Evolutionary conservation across 2,113 vertebrate genomes (phyloP).

Genomic region (Heptranchias perlo): DNA sequence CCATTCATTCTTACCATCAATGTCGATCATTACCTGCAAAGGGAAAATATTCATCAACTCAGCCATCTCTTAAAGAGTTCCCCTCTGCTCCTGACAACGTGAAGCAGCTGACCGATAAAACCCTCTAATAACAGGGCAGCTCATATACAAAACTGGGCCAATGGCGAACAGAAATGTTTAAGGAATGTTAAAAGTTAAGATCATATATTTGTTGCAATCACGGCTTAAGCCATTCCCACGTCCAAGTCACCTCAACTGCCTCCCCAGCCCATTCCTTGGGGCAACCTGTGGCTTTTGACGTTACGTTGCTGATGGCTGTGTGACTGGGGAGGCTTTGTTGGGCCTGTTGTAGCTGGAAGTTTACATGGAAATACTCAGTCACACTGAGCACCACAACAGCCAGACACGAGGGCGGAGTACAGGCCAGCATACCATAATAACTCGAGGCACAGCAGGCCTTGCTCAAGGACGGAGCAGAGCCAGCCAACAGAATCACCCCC

Average conservation of each 20-base stretch:
- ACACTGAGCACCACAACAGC: not conserved
- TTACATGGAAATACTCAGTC: not conserved
- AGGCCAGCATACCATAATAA: not conserved
- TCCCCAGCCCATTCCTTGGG: not conserved
- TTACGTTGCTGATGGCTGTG: too few species aligned
- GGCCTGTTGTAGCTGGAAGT: too few species aligned
- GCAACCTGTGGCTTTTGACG: not conserved
- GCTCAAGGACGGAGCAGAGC: not conserved
- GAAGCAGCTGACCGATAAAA: not conserved
- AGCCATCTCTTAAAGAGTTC: not conserved
- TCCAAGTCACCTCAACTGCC: not conserved
- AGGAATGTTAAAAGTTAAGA: not conserved
- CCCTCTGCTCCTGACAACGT: not conserved
- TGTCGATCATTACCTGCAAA: conserved; percentile 82
- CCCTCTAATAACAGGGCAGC: not conserved
- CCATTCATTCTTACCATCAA: conserved; percentile 90
- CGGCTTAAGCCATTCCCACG: not conserved
- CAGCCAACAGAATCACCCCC: not conserved
- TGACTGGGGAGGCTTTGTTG: too few species aligned
- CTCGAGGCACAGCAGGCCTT: not conserved
- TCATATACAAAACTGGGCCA: not conserved
- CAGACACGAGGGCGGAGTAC: not conserved
- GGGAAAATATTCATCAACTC: not conserved
- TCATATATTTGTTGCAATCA: not conserved
- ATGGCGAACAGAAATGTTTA: not conserved